A percentile compares a stretch with the other conserved stretches of the same genome.
phyloP scores from a whole-genome alignment of 2,113 vertebrate species.

The Cottus gobio region DNA sequence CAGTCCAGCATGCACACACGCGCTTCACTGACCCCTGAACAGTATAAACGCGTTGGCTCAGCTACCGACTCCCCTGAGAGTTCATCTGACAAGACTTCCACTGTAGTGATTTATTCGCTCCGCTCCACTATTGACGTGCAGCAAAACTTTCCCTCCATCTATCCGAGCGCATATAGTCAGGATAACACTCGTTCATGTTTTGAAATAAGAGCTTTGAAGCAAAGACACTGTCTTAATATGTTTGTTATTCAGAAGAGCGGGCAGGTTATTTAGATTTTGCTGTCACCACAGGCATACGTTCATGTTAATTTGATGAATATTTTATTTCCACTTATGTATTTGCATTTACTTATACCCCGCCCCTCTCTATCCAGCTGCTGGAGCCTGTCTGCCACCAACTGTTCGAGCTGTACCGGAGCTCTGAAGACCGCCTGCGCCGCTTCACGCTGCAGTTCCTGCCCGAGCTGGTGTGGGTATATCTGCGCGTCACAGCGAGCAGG shows the following conservation, averaged over 20 bases:
- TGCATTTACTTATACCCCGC: background rate
- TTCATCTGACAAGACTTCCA: conserved; percentile 44
- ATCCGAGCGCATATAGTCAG: background rate
- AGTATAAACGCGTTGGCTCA: conserved; percentile 44
- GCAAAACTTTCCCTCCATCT: conserved; percentile 27
- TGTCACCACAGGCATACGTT: background rate
- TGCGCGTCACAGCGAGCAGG: conserved; percentile 92
- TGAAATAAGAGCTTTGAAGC: conserved; percentile 2
- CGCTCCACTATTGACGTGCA: conserved; percentile 11
- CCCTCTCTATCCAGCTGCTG: conserved; percentile 85
- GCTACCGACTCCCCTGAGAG: conserved; percentile 42
- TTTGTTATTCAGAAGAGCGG: background rate
- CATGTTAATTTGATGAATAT: background rate
- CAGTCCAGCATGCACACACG: conserved; percentile 27
- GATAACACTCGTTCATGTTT: conserved; percentile 16
- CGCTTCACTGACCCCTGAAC: conserved; percentile 50
- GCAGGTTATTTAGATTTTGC: background rate
- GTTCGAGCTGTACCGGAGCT: conserved; percentile 96
- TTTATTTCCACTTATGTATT: conserved; percentile 5
- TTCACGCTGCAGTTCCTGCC: conserved; percentile 98
- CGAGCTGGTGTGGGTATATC: conserved; percentile 96
- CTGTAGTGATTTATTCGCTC: conserved; percentile 49
- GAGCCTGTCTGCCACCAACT: conserved; percentile 99
- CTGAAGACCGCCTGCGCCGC: conserved; percentile 92
- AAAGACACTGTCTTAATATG: background rate